Conservation (phyloP, 1,140 invertebrate genomes). For the Delia radicum region DNA sequence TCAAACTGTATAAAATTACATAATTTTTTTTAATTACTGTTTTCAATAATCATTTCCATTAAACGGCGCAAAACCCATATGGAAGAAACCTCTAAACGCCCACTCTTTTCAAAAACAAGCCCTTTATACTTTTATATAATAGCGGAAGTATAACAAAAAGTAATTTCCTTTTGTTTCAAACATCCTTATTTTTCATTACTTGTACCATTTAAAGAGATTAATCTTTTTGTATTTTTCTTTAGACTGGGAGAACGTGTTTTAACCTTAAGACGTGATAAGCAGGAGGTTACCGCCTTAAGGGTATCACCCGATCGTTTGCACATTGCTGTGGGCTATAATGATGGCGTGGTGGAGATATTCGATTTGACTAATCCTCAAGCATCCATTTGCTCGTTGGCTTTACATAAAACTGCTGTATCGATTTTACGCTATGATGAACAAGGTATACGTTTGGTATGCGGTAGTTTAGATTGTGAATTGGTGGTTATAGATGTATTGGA, state of each 20-base stretch:
- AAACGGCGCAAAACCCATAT: too few species aligned
- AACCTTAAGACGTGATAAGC: slow-evolving; percentile 74
- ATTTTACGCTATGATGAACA: slow-evolving; percentile 72
- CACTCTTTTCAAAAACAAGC: too few species aligned
- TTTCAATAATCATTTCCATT: too few species aligned
- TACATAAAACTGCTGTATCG: slow-evolving; percentile 86
- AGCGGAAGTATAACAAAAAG: background rate
- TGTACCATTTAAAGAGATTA: too few species aligned
- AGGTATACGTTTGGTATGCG: slow-evolving; percentile 47
- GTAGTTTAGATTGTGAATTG: slow-evolving; percentile 79
- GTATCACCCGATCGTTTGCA: slow-evolving; percentile 71
- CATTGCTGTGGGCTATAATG: slow-evolving; percentile 87
- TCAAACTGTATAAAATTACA: too few species aligned
- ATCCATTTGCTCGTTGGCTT: slow-evolving; percentile 78
- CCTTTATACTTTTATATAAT: too few species aligned
- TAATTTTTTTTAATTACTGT: too few species aligned
- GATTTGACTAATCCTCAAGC: slow-evolving; percentile 65
- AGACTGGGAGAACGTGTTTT: slow-evolving; percentile 82
- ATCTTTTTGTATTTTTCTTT: too few species aligned
- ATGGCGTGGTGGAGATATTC: slow-evolving; percentile 86
- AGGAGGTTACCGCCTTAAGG: slow-evolving; percentile 71
- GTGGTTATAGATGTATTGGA: slow-evolving; percentile 94
- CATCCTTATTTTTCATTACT: background rate
- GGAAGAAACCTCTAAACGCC: too few species aligned
- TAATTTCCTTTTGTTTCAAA: background rate